phyloP scores from a whole-genome alignment of 1,140 invertebrate species.

The Ectropis grisescens region DNA sequence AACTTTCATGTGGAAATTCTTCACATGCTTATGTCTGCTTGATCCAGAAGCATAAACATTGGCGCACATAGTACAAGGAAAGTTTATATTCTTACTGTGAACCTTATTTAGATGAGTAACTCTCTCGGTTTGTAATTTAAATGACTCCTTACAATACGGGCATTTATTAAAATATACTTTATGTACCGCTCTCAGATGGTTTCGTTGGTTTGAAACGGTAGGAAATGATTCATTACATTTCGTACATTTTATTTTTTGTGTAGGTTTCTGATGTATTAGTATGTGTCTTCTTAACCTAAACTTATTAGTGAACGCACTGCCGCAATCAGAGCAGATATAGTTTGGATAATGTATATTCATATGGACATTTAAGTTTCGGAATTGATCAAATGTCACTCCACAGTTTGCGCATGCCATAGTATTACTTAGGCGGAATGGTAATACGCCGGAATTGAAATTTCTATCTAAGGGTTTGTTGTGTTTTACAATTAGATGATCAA shows the following conservation, averaged over 20 bases:
- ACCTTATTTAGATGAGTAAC: constrained; percentile 55
- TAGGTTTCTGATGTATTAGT: too few species aligned
- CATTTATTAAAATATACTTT: constrained; percentile 42
- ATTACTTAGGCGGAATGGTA: constrained; percentile 30
- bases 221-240: constrained; percentile 46
- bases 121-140: constrained; percentile 60
- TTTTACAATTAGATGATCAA: constrained; percentile 9
- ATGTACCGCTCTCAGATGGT: constrained; percentile 37
- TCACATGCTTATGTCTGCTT: constrained; percentile 54
- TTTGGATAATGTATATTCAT: constrained; percentile 57
- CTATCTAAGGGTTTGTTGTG: constrained; percentile 39
- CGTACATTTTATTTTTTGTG: constrained; percentile 44
- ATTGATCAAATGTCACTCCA: constrained; percentile 34
- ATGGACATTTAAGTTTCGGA: constrained; percentile 48
- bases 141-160: constrained; percentile 64
- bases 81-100: constrained; percentile 46
- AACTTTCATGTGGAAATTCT: constrained; percentile 50
- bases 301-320: constrained; percentile 43
- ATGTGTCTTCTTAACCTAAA: constrained; percentile 22
- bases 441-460: constrained; percentile 35
- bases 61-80: constrained; percentile 49
- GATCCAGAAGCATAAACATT: constrained; percentile 45
- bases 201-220: constrained; percentile 24
- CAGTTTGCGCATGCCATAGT: constrained; percentile 40
- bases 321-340: constrained; percentile 54